Evolutionary conservation across 2,113 vertebrate species (phyloP), one percentile per base, ranked within the genome.

Genomic region (Campylomormyrus numenius): DNA sequence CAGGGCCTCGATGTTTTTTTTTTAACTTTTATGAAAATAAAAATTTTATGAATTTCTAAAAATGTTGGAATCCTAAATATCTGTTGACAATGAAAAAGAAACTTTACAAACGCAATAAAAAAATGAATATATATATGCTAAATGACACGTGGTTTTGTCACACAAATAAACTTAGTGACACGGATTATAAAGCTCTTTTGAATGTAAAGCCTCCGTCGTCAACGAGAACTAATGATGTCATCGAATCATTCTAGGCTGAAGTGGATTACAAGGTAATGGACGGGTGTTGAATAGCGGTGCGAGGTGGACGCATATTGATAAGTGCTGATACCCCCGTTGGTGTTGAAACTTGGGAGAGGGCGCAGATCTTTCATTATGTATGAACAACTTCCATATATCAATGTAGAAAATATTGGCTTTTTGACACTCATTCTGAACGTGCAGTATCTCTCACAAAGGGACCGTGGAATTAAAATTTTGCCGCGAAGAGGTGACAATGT

Each of bases 341-440:
- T 8, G 21, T 13, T 66, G 45, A 85, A 85, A 53, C 39, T 48
- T 24, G 53, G n/a, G 35, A 84, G 77, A 24, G 9, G n/a, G 13
- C 74, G 6, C 15, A 19, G 13, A 80, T 80, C 74, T 80, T 19
- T 80, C 74, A 35, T 80, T 35, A 39, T 39, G 5, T 77, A 77
- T 80, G 74, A 80, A 80, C 17, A 80, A 80, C 74, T 80, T 80
- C 5, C 74, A 87, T 90, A 66, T 46, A 24, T 58, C 48, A 92
- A 90, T 92, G 70, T 92, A 83, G 31, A 45, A 31, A 83, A 89
- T 89, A 56, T 83, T 49, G 74, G 48, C 31, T 58, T 42, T 84
- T 74, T 89, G 46, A 89, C 70, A 42, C 15, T 19, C 31, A 53
- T 80, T 89, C 49, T 83, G 49, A 50, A 77, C n/a, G n/a, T 50